phyloP scores from a whole-genome alignment of 2,888 invertebrate species.

The Cantharis rufa region DNA sequence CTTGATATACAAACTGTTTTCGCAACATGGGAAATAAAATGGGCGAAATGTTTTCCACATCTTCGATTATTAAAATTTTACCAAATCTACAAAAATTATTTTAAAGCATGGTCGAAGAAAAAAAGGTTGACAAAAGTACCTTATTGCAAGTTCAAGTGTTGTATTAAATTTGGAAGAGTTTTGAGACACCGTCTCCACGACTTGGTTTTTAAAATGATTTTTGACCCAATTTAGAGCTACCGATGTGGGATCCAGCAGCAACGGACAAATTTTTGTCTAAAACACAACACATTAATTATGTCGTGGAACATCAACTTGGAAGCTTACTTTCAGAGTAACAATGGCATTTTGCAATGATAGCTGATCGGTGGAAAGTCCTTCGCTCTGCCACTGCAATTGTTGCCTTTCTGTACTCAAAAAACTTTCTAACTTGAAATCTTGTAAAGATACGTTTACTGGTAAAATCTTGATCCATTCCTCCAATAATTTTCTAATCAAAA shows the following conservation, averaged over 20 bases:
- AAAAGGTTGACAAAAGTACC: conserved; percentile 55
- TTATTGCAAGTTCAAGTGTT: conserved; percentile 73
- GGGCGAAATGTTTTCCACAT: conserved; percentile 67
- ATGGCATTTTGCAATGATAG: conserved; percentile 82
- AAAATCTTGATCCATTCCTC: conserved; percentile 48
- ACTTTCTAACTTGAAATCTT: conserved; percentile 59
- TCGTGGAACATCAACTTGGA: conserved; percentile 1
- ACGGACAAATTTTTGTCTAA: conserved; percentile 65
- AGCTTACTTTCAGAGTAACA: conserved; percentile 70
- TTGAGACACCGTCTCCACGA: conserved; percentile 79
- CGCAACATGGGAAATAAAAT: conserved; percentile 66
- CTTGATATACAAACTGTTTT: conserved; percentile 64
- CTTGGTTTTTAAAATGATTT: conserved; percentile 66
- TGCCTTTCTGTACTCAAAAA: conserved; percentile 73
- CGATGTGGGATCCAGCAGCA: conserved; percentile 89
- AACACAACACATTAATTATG: conserved; percentile 23
- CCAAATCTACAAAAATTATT: conserved; percentile 75
- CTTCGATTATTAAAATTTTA: conserved; percentile 84
- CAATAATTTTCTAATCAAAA: conserved; percentile 47
- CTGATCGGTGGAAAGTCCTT: conserved; percentile 80
- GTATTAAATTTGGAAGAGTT: conserved; percentile 75
- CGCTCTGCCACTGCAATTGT: conserved; percentile 82
- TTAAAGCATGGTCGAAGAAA: not conserved
- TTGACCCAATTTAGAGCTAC: conserved; percentile 82
- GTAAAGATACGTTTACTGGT: conserved; percentile 36